Percentiles rank a stretch among this genome's conserved stretches.
Conservation (phyloP, 2,888 invertebrate species). For the Sphinx pinastri region DNA sequence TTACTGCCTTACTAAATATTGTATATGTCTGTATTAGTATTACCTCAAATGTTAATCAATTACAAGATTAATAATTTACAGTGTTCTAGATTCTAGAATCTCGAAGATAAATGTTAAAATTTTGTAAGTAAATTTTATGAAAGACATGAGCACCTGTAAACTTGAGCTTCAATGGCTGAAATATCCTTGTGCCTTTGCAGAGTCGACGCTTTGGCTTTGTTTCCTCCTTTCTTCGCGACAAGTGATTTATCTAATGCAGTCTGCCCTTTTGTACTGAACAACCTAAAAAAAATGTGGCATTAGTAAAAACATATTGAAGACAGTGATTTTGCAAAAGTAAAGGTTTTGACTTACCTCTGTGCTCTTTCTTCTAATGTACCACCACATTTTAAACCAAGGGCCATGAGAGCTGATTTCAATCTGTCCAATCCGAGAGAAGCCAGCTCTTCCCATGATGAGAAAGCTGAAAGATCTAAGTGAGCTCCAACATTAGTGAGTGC, state of each 20-base stretch:
- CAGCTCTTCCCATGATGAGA: conserved; percentile 98
- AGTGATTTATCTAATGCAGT: conserved; percentile 95
- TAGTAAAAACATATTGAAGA: conserved; percentile 8
- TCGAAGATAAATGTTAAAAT: too few species aligned
- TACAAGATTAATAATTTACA: too few species aligned
- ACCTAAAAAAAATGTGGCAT: conserved; percentile 55
- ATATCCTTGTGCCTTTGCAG: conserved; percentile 92
- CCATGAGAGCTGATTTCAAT: conserved; percentile 98
- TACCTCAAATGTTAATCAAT: too few species aligned
- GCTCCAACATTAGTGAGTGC: conserved; percentile 97
- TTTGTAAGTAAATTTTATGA: neutral
- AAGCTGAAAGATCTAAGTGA: conserved; percentile 98
- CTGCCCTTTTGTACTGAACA: conserved; percentile 98
- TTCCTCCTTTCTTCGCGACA: conserved; percentile 94
- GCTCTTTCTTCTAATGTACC: conserved; percentile 99
- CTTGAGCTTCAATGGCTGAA: conserved; percentile 93
- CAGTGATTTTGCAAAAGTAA: neutral
- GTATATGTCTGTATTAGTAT: too few species aligned
- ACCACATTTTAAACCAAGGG: conserved; percentile 98
- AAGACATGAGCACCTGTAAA: conserved; percentile 86
- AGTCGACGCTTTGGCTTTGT: conserved; percentile 81
- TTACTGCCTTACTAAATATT: too few species aligned
- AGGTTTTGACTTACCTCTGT: conserved; percentile 85
- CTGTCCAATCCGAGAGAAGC: conserved; percentile 98
- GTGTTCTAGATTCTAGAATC: too few species aligned